These are phyloP conservation scores for Caenorhabditis sp. DNA, from an alignment of 2,888 invertebrate genomes.

Conservation along the genomic window DNA sequence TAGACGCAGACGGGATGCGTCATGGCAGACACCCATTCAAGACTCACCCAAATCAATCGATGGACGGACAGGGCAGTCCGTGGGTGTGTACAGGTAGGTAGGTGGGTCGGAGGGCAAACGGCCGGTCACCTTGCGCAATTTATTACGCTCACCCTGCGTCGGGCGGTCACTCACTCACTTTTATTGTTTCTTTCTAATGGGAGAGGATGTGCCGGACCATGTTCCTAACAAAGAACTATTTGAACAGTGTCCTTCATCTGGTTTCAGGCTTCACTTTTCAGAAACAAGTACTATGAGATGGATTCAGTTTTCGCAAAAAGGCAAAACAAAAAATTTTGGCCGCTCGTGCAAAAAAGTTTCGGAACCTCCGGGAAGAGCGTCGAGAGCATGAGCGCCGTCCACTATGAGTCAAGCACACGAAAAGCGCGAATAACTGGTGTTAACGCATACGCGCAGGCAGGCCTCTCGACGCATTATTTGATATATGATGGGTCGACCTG, in stretches of 20 bases:
- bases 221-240: conserved; percentile 36
- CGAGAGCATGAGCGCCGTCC: conserved; percentile 15
- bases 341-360: background rate
- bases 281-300: too few relatives aligned
- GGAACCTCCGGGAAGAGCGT: conserved; percentile 5
- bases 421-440: conserved; percentile 58
- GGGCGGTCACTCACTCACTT: conserved; percentile 36
- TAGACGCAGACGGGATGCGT: conserved; percentile 29
- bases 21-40: conserved; percentile 35
- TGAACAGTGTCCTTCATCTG: conserved; percentile 10
- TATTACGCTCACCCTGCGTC: conserved; percentile 38
- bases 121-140: conserved; percentile 42
- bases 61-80: conserved; percentile 17
- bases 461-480: conserved; percentile 55
- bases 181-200: conserved; percentile 48
- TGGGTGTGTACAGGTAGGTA: conserved; percentile 53
- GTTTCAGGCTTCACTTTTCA: background rate
- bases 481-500: conserved; percentile 57
- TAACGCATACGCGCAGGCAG: conserved; percentile 42
- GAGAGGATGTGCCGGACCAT: conserved; percentile 34
- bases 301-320: background rate
- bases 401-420: conserved; percentile 48
- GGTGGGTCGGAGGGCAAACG: conserved; percentile 31
- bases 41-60: conserved; percentile 51
- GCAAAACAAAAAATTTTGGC: background rate